phyloP scores from a whole-genome alignment of 1,140 invertebrate genomes.

The Hyphantria cunea region DNA sequence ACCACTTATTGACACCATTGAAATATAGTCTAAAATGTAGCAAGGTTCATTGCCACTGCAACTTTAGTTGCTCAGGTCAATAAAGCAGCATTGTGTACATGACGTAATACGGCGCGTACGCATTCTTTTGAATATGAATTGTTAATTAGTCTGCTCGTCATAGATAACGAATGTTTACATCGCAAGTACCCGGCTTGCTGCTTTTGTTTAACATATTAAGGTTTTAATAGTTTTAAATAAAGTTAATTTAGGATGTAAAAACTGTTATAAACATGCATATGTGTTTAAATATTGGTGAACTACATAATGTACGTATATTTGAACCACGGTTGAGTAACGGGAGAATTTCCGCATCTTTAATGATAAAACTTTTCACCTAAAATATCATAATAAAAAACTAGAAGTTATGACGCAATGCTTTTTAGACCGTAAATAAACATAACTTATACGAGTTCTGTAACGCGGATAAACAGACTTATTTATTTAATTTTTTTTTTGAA shows the following conservation, averaged over 20 bases:
- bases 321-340: too few relatives aligned
- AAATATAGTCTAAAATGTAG: conserved; percentile 5
- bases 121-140: conserved; percentile 38
- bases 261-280: too few relatives aligned
- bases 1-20: conserved; percentile 29
- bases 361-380: too few relatives aligned
- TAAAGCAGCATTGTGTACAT: conserved; percentile 31
- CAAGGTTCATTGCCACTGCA: conserved; percentile 41
- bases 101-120: conserved; percentile 29
- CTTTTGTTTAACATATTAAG: conserved; percentile 17
- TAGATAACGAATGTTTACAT: conserved; percentile 35
- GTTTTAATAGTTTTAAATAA: not conserved
- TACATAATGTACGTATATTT: too few relatives aligned
- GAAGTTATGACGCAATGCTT: too few relatives aligned
- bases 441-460: too few relatives aligned
- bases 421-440: too few relatives aligned
- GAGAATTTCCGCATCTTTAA: too few relatives aligned
- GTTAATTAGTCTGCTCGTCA: conserved; percentile 36
- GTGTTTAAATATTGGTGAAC: too few relatives aligned
- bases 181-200: conserved; percentile 3
- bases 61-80: conserved; percentile 24
- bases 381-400: too few relatives aligned
- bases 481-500: too few relatives aligned
- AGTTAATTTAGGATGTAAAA: not conserved
- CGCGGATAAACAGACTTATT: too few relatives aligned